Conservation (phyloP, 2,888 invertebrate species). For the Kuschelorhynchus macadamiae region DNA sequence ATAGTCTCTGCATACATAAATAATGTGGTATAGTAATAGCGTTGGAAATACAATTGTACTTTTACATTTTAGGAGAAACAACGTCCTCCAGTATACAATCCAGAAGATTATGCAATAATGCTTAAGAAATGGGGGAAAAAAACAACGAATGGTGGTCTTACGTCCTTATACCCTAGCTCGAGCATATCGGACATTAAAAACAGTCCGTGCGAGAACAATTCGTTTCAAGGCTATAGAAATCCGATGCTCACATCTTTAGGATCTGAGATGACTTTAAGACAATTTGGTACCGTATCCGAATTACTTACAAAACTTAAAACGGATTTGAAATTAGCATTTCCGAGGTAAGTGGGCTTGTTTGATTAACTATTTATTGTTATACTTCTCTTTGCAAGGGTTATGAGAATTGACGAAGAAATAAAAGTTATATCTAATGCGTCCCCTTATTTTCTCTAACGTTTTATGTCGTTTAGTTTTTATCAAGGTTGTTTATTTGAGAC, state of each 20-base stretch:
- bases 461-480: too few species aligned
- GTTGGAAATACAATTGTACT: background rate
- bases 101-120: constrained; percentile 88
- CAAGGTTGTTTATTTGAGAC: too few species aligned
- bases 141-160: constrained; percentile 67
- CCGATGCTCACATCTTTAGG: constrained; percentile 78
- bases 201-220: constrained; percentile 57
- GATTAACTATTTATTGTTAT: too few species aligned
- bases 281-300: constrained; percentile 90
- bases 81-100: constrained; percentile 90
- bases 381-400: too few species aligned
- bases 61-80: constrained; percentile 78
- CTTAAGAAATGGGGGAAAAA: constrained; percentile 86
- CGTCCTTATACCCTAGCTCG: constrained; percentile 61
- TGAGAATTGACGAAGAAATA: too few species aligned
- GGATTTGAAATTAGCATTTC: constrained; percentile 89
- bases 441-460: too few species aligned
- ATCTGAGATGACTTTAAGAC: constrained; percentile 88
- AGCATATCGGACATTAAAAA: constrained; percentile 60
- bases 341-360: constrained; percentile 87
- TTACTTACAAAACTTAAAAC: constrained; percentile 88
- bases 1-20: too few species aligned
- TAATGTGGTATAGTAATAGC: background rate
- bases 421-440: too few species aligned
- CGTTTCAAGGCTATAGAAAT: constrained; percentile 72